Conservation (phyloP, 2,888 invertebrate genomes). For the Sicus ferrugineus region DNA sequence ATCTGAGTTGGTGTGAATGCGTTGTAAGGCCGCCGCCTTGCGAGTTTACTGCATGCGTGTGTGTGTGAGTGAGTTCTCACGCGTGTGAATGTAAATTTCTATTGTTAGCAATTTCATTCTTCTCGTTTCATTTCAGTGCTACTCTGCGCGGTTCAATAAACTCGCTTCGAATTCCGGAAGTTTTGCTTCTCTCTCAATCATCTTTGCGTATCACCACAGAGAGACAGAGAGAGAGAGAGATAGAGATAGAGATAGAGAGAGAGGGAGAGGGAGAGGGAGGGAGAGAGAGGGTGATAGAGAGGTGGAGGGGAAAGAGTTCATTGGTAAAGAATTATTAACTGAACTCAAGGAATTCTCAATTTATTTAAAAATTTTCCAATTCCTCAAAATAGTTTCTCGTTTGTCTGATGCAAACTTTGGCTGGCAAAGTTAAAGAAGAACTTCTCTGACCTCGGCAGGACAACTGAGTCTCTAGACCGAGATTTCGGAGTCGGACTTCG, state of each 20-base stretch:
- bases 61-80: background rate
- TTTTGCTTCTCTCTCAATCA: too few species aligned
- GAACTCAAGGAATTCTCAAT: too few species aligned
- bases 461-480: too few species aligned
- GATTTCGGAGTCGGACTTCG: too few species aligned
- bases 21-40: too few species aligned
- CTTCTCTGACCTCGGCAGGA: too few species aligned
- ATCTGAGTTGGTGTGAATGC: background rate
- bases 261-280: background rate
- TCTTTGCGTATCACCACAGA: background rate
- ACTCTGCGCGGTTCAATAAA: slow-evolving; percentile 25
- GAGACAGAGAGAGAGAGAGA: background rate
- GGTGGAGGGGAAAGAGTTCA: background rate
- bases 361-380: too few species aligned
- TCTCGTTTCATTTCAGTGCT: background rate
- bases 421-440: too few species aligned
- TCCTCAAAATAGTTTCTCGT: too few species aligned
- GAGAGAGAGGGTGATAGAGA: background rate
- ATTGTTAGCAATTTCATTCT: background rate
- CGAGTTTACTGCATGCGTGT: background rate
- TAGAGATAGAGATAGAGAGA: background rate
- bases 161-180: too few species aligned
- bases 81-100: background rate
- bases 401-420: too few species aligned
- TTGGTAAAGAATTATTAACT: too few species aligned